Base-by-base conservation (phyloP, 1,140 invertebrate genomes). In the Acyrthosiphon pisum region DNA sequence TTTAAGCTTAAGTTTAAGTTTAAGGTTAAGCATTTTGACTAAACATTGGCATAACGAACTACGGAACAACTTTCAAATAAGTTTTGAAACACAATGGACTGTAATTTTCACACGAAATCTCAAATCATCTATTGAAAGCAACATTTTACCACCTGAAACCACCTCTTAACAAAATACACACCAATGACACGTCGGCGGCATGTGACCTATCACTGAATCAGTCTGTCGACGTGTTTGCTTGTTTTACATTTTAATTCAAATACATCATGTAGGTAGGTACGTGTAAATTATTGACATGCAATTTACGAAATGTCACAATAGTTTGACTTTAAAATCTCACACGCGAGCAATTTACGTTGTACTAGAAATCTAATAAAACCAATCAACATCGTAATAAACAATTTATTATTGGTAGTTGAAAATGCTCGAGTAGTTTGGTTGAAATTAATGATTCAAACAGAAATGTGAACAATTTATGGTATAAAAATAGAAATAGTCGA, bases 61-160 rank as follows among this genome's bases (percentile, higher is more conserved):
- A 22, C 50, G 18, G 11, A n/a, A n/a, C 14, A 76, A 76, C 60
- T 76, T 76, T 76, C 60, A 76, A 76, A 76, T n/a, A n/a, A 76
- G 6, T 76, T 6, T n/a, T 18, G n/a, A n/a, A 53, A n/a, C 14
- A n/a, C 60, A 76, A 76, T n/a, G 6, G 14, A 76, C n/a, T n/a
- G 60, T n/a, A n/a, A 76, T n/a, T 76, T 76, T 4, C 18, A 76
- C 30, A n/a, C 6, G n/a, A 76, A 76, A 18, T 53, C 50, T 53
- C 50, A 22, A 53, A 53, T 76, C 60, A 76, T 76, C n/a, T 76
- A 76, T 76, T 76, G 60, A 76, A 76, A 76, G 60, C 60, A 76
- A n/a, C n/a, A n/a, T 76, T 68, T 68, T 76, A n/a, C 30, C 60
- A 35, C n/a, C 60, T n/a, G 60, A 76, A 76, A 76, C 60, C 60